phyloP scores from a whole-genome alignment of 2,797 vertebrate species.

The Danio jaintianensis region DNA sequence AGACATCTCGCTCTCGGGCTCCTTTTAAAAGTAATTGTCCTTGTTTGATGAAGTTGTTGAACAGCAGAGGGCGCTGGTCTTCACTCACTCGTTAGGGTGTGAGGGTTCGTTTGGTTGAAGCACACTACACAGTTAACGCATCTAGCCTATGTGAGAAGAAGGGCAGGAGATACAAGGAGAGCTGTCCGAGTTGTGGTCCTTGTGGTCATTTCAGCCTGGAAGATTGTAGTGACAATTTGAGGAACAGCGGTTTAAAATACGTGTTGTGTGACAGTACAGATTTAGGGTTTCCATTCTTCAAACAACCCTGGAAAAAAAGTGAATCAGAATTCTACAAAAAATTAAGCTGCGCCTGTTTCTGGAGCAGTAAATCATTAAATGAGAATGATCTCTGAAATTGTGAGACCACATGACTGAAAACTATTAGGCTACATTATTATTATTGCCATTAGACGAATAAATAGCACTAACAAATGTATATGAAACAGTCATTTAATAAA shows the following conservation, averaged over 20 bases:
- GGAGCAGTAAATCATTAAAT: background rate
- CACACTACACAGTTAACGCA: background rate
- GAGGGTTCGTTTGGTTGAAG: background rate
- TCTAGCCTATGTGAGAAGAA: background rate
- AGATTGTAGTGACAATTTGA: background rate
- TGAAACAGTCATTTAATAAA: too few species aligned
- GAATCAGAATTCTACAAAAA: background rate
- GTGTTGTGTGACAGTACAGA: too few species aligned
- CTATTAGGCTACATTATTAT: background rate
- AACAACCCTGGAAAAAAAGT: background rate
- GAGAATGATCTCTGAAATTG: too few species aligned
- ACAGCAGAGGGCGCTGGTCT: slow-evolving; percentile 17
- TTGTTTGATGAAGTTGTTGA: background rate
- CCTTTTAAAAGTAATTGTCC: background rate
- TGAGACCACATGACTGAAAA: background rate
- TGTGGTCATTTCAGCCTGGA: slow-evolving; percentile 7
- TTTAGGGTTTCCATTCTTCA: background rate
- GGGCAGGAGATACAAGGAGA: background rate
- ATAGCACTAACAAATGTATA: background rate
- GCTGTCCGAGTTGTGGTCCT: background rate
- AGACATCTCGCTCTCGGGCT: background rate
- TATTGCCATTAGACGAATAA: too few species aligned
- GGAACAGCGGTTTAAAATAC: too few species aligned
- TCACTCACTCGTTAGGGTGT: background rate
- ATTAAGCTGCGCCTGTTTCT: background rate